These are phyloP conservation scores for Bellardia pandia DNA, from an alignment of 2,888 invertebrate genomes.

Conservation along the genomic window DNA sequence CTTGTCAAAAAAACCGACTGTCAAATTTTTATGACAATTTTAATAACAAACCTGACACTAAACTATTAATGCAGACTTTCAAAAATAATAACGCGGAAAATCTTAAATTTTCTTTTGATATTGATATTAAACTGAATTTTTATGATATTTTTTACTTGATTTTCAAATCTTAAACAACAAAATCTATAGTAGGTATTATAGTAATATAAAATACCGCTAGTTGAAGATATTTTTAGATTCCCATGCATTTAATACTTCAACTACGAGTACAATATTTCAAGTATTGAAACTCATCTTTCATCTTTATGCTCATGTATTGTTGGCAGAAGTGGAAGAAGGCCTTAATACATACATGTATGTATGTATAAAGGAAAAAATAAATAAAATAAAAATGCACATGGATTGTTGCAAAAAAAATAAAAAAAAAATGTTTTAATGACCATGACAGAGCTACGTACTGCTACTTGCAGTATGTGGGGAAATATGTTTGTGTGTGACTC, in stretches of 20 bases:
- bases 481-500: not conserved
- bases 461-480: slow-evolving; percentile 8
- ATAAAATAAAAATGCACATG: slow-evolving; percentile 36
- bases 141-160: slow-evolving; percentile 3
- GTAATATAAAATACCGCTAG: slow-evolving; percentile 51
- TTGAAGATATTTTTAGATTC: slow-evolving; percentile 55
- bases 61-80: not conserved
- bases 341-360: slow-evolving; percentile 8
- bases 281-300: slow-evolving; percentile 68
- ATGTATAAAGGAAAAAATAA: not conserved
- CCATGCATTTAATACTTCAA: slow-evolving; percentile 40
- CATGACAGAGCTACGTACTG: slow-evolving; percentile 64
- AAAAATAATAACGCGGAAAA: slow-evolving; percentile 1
- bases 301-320: slow-evolving; percentile 30
- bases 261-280: slow-evolving; percentile 37
- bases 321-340: slow-evolving; percentile 38
- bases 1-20: not conserved
- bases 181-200: slow-evolving; percentile 18
- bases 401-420: slow-evolving; percentile 58
- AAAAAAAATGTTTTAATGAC: slow-evolving; percentile 61
- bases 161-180: slow-evolving; percentile 19
- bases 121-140: slow-evolving; percentile 23
- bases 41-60: not conserved
- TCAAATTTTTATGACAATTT: slow-evolving; percentile 37
- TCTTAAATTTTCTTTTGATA: slow-evolving; percentile 3